phyloP scores from a whole-genome alignment of 2,797 vertebrate species.

The Eulemur albifrons region DNA sequence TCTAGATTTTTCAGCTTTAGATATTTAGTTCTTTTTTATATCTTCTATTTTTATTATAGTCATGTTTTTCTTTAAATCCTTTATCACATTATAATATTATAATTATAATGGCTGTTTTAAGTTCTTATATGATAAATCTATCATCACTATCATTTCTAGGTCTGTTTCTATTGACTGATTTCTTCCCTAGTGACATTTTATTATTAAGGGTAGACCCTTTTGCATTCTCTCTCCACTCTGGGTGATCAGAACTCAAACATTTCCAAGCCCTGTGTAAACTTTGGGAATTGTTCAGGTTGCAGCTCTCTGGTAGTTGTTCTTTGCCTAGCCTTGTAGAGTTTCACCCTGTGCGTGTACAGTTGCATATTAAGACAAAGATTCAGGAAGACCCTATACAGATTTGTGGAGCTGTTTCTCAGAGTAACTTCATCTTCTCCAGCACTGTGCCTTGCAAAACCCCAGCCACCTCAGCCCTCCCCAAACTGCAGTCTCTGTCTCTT shows the following conservation, averaged over 20 bases:
- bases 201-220: not conserved
- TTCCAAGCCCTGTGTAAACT: not conserved
- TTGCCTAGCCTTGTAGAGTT: not conserved
- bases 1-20: too few relatives aligned
- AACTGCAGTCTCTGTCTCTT: not conserved
- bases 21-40: not conserved
- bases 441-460: not conserved
- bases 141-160: not conserved
- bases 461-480: not conserved
- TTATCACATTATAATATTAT: not conserved
- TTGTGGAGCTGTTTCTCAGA: not conserved
- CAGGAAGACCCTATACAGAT: not conserved
- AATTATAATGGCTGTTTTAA: not conserved
- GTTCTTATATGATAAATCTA: not conserved
- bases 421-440: not conserved
- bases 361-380: not conserved
- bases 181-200: slow-evolving; percentile 8
- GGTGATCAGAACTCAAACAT: not conserved
- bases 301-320: not conserved
- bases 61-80: not conserved
- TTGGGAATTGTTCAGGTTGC: not conserved
- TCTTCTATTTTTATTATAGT: not conserved
- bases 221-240: not conserved
- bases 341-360: not conserved
- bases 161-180: not conserved